Base-by-base conservation (phyloP, 2,797 vertebrate genomes). In the Gallirallus australis region DNA sequence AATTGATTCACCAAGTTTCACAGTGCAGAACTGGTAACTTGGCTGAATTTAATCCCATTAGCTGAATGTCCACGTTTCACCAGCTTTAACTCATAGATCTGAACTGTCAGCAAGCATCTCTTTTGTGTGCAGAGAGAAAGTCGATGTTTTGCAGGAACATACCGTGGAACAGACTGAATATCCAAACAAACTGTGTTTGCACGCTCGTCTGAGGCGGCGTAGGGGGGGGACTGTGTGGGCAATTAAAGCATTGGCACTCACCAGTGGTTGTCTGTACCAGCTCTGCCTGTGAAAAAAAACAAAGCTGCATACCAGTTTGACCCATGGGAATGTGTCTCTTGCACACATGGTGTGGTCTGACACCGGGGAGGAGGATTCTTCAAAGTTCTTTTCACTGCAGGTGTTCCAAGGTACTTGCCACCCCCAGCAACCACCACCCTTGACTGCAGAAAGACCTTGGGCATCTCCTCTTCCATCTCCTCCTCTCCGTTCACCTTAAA, bases 21-120 rank as follows among this genome's bases (percentile, higher is more conserved):
- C 37, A 25, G 52, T 82, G 80, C 37, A 59, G 63, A 87, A 54
- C 57, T 57, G 84, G 48, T 82, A 90, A 81, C 71, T 71, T 80
- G 82, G 54, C 59, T 93, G 86, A 64, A 50, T 77, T 87, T 82
- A 95, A 89, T 86, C 90, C 75, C 70, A 60, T 94, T 89, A 89
- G 83, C 60, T 86, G 85, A 37, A 75, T 37, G 82, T 33, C 89
- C 86, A 45, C 28, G 2, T 94, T 90, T 57, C 86, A 60, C 53
- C 40, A 72, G 71, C 86, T 86, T 60, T 75, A 77, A 59, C 70
- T 90, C 53, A 8, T 4, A 14, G 73, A 82, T 66, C 33, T n/a
- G 54, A 79, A 65, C 83, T 86, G 88, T 89, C 96, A 92, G 75
- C 60, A 70, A 80, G 39, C 56, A 17, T 52, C 83, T 82, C 52